Evolutionary conservation across 30 jellyfish, hydroid and myxozoan genomes (phyloP), one percentile per base, ranked within the genome.

Genomic region (Catostylus mosaicus): DNA sequence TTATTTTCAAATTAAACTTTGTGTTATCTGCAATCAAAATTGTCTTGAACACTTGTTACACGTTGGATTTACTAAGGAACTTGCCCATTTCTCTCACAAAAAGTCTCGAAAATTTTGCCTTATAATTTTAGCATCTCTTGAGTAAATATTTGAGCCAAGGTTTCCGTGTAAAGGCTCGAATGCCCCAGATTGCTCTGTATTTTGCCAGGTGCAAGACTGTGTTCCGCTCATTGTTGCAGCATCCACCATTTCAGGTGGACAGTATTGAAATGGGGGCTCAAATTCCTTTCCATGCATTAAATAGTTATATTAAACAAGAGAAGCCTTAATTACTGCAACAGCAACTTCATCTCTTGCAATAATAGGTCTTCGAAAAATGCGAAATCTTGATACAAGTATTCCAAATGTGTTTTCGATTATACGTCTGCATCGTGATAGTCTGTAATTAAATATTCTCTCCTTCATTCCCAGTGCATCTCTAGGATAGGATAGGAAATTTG

Each of bases 401-500:
- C 88, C 86, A 45, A 77, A 77, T 38, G 88, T 33, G 20, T 77
- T 77, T 32, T 77, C 88, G 31, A 77, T 52, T 20, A 32, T 61
- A 26, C 38, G 59, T 5, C 84, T 52, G 31, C 82, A 20, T 29
- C 86, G 31, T 33, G 88, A 77, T 20, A 47, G 78, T 77, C 27
- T 52, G 65, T 77, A 77, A 52, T 50, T 77, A 18, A 50, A 50
- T 50, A 50, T 29, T 50, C 63, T 6, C 24, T 50, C 63, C 20
- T 50, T 27, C 63, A 50, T 18, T 23, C 24, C 63, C 2, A 4
- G 63, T 50, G 63, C 14, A 50, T 50, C 63, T 50, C 63, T 50
- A 50, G 18, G 63, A 27, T 50, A 50, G 2, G 54, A 18, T 50
- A 50, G 14, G 27, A 50, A 50, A 27, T 50, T 9, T 4, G 63